Base-by-base conservation (phyloP, 2,888 invertebrate genomes). In the Nomada hirtipes region DNA sequence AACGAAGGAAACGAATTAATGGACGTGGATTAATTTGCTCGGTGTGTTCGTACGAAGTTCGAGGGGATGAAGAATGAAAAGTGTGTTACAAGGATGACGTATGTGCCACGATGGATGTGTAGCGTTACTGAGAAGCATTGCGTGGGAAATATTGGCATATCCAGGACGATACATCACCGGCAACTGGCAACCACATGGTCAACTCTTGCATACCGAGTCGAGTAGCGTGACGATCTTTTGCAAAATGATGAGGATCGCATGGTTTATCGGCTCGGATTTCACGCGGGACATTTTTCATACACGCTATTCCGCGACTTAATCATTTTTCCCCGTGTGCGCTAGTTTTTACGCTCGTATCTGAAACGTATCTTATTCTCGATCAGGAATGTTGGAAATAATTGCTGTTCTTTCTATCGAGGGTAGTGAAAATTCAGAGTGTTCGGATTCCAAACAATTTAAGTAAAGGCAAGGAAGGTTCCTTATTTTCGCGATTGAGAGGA, bases 141-240 rank as follows among this genome's bases (percentile, higher is more conserved):
- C 7, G 20, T 15, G 4, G 18, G 53, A 67, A 67, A 67, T 67
- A 67, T 67, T 10, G 53, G 42, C 53, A 42, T 1, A 7, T 15
- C 20, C 15, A 10, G 13, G 15, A 26, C 67, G 53, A 52, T 67
- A 42, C 53, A 53, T 67, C 55, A 68, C 53, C 4, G 18, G 67
- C 42, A 68, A 68, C 53, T 53, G 55, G 53, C 36, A 36, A 67
- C 53, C 67, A 44, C 44, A 18, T 20, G 61, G n/a, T 44, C 61
- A 23, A 13, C 61, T 20, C 23, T 23, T 63, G 61, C 44, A 44
- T 63, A 63, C 44, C 13, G 61, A 63, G 61, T 4, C 61, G n/a
- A 47, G 47, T 13, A 47, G 13, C 47, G 47, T 47, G 47, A 15
- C 29, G 18, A 36, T 42, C 42, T 11, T 36, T 61, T 18, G 3